Evolutionary conservation across 2,888 invertebrate species (phyloP), one percentile per base, ranked within the genome.

Genomic region (Erebia ligea): DNA sequence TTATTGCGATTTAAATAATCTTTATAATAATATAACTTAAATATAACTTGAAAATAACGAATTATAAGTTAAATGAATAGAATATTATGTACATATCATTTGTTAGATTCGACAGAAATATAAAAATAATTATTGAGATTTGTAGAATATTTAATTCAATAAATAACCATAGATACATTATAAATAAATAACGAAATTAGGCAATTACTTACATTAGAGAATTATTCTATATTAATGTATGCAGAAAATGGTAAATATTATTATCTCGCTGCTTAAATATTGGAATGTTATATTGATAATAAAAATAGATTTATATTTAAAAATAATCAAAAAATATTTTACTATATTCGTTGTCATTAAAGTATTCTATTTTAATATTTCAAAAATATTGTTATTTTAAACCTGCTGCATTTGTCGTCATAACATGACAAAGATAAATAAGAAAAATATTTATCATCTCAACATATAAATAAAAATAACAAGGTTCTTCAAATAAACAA

Each of bases 251-350:
- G 9, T 21, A 13, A 10, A 19, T n/a, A 59, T n/a, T 40, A 17
- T 61, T 40, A 17, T 61, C 42, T 42, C 19, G 59, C 10, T 61
- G 42, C 59, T 17, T 45, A 61, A 45, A 61, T 15, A 61, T 45
- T 61, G 61, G 61, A 61, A 61, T 61, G 61, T 45, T 6, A 19
- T 21, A 45, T 61, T 34, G 13, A 40, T 61, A 40, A 11, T 8
- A n/a, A 10, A 25, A 61, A 45, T 45, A 13, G 5, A 34, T 57
- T 15, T 4, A 9, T 57, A 57, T 57, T n/a, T 4, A 59, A 8
- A n/a, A 17, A 42, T 3, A 59, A 5, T 50, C 50, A 45, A 62
- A 48, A 62, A 21, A 21, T 62, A 15, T 62, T 6, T 21, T 9
- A 19, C 15, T 45, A 19, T 42, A 40, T 42, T 59, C 17, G 9